phyloP scores from a whole-genome alignment of 1,140 invertebrate species.

The Galleria mellonella region DNA sequence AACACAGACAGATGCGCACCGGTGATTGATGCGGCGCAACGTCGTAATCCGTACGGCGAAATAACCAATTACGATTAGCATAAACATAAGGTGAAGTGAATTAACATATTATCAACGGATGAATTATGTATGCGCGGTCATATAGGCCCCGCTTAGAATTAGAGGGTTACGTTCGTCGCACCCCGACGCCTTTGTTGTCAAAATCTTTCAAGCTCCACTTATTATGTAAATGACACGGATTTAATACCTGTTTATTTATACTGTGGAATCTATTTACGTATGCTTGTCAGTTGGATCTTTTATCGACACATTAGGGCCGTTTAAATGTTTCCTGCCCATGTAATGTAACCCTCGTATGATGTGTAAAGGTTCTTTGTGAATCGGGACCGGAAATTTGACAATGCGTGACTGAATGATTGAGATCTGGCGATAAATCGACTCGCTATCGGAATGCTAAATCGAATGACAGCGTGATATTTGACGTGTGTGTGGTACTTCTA shows the following conservation, averaged over 20 bases:
- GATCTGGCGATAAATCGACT: slow-evolving; percentile 7
- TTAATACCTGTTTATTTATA: not conserved
- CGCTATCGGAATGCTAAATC: too few species aligned
- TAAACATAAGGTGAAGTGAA: slow-evolving; percentile 66
- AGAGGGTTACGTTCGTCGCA: slow-evolving; percentile 42
- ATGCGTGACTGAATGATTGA: slow-evolving; percentile 23
- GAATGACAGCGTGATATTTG: too few species aligned
- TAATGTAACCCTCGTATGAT: slow-evolving; percentile 29
- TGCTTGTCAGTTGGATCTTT: slow-evolving; percentile 11
- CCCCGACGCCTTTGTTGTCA: slow-evolving; percentile 23
- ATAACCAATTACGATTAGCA: slow-evolving; percentile 72
- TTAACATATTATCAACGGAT: slow-evolving; percentile 63
- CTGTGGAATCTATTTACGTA: not conserved
- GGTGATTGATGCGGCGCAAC: slow-evolving; percentile 38
- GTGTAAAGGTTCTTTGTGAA: slow-evolving; percentile 15
- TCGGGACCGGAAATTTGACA: slow-evolving; percentile 23
- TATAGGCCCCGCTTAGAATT: slow-evolving; percentile 40
- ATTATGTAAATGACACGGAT: not conserved
- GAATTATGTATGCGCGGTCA: slow-evolving; percentile 56
- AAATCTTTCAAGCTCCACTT: slow-evolving; percentile 10
- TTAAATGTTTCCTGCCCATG: slow-evolving; percentile 2
- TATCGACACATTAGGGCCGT: not conserved
- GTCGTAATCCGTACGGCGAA: slow-evolving; percentile 50
- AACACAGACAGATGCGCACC: slow-evolving; percentile 37
- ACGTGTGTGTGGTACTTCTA: too few species aligned